phyloP scores from a whole-genome alignment of 2,113 vertebrate species.

The Candoia aspera region DNA sequence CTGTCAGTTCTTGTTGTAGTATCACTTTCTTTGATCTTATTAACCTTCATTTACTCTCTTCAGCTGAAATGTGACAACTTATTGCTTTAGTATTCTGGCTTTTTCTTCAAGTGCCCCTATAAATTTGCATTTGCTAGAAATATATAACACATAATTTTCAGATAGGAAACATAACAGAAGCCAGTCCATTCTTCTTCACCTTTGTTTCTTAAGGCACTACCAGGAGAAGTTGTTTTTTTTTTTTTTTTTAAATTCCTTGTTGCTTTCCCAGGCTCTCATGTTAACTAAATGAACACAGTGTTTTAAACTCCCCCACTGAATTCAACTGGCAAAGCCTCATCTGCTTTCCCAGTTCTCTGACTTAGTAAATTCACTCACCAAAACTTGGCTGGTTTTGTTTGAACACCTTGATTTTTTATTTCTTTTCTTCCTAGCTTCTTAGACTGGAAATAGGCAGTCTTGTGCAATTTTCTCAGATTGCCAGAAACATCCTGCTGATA shows the following conservation, averaged over 20 bases:
- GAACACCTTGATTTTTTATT: neutral
- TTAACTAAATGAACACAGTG: neutral
- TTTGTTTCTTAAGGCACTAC: neutral
- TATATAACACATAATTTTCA: neutral
- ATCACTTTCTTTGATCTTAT: neutral
- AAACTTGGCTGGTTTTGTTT: neutral
- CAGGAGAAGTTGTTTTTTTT: neutral
- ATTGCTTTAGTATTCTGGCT: neutral
- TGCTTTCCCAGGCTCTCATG: neutral
- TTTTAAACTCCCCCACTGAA: neutral
- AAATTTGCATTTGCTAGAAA: neutral
- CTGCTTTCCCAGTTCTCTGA: neutral
- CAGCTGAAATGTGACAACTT: neutral
- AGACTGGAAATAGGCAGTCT: neutral
- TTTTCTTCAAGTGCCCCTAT: neutral
- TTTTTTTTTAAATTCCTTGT: too few species aligned
- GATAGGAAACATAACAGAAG: neutral
- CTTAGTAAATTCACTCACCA: neutral
- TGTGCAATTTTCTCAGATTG: conserved; percentile 2
- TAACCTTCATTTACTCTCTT: neutral
- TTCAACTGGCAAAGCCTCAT: neutral
- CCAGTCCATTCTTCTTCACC: neutral
- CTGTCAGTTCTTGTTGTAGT: neutral
- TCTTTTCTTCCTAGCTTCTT: neutral
- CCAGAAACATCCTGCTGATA: neutral